phyloP scores from a whole-genome alignment of 2,113 vertebrate species.

The Crotalus tigris region DNA sequence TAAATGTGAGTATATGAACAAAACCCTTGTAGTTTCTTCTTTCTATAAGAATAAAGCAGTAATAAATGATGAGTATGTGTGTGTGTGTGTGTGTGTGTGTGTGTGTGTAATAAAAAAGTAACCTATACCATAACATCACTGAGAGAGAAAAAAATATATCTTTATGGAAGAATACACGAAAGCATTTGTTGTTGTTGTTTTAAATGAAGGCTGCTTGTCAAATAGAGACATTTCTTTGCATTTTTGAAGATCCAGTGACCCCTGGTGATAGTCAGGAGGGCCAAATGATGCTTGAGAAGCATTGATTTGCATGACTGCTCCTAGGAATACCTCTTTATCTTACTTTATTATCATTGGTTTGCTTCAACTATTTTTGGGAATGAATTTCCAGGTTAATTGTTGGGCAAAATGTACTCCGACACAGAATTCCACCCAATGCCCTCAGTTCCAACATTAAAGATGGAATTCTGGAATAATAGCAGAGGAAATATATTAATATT shows the following conservation, averaged over 20 bases:
- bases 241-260: conserved; percentile 11
- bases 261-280: neutral
- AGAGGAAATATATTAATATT: conserved; percentile 19
- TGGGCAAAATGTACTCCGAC: neutral
- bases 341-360: neutral
- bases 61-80: neutral
- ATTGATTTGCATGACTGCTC: neutral
- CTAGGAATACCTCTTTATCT: neutral
- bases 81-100: no score
- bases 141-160: neutral
- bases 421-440: conserved; percentile 18
- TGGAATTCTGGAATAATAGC: conserved; percentile 41
- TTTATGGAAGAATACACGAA: no score
- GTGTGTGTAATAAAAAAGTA: neutral
- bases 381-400: neutral
- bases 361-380: neutral
- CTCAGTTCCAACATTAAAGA: conserved; percentile 43
- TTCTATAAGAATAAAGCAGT: neutral
- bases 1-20: neutral
- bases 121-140: neutral
- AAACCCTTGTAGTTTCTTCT: neutral
- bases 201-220: neutral
- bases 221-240: neutral
- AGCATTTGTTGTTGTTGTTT: neutral
- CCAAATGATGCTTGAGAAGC: neutral